These are phyloP conservation scores for Lepidocyrtinus sp. DNA, from an alignment of 2,888 invertebrate genomes.

Conservation along the genomic window DNA sequence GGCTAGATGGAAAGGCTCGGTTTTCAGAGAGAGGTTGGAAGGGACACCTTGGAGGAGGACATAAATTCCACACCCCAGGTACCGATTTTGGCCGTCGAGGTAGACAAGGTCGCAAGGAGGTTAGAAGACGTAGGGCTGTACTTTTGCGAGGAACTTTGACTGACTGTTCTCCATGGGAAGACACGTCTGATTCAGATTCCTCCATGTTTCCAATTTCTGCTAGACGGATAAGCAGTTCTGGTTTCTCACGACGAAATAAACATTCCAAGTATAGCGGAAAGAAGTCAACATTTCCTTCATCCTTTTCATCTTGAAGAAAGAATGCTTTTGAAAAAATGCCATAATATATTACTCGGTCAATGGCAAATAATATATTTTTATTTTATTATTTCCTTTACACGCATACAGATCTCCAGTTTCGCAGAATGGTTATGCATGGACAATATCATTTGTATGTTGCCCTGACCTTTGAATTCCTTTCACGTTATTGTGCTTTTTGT, in stretches of 20 bases:
- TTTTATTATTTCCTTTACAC: too few relatives aligned
- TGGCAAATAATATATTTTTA: too few relatives aligned
- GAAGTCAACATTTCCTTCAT: conserved; percentile 17
- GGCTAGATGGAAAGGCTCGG: conserved; percentile 73
- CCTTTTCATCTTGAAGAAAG: conserved; percentile 43
- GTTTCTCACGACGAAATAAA: too few relatives aligned
- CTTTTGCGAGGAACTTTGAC: conserved; percentile 67
- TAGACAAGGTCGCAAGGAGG: conserved; percentile 31
- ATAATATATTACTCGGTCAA: too few relatives aligned
- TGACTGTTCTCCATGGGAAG: conserved; percentile 68
- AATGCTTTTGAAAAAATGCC: too few relatives aligned
- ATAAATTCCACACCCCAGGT: background rate
- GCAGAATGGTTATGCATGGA: too few relatives aligned
- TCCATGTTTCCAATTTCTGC: conserved; percentile 28
- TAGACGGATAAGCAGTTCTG: conserved; percentile 1
- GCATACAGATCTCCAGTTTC: too few relatives aligned
- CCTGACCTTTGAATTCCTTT: too few relatives aligned
- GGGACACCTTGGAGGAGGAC: conserved; percentile 32
- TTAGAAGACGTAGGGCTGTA: conserved; percentile 60
- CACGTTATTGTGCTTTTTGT: too few relatives aligned
- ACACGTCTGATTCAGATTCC: conserved; percentile 62
- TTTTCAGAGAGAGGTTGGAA: conserved; percentile 55
- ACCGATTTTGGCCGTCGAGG: background rate
- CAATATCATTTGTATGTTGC: too few relatives aligned
- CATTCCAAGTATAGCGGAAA: background rate